Base-by-base conservation (phyloP, 2,888 invertebrate genomes). In the Dermolepida albohirtum region DNA sequence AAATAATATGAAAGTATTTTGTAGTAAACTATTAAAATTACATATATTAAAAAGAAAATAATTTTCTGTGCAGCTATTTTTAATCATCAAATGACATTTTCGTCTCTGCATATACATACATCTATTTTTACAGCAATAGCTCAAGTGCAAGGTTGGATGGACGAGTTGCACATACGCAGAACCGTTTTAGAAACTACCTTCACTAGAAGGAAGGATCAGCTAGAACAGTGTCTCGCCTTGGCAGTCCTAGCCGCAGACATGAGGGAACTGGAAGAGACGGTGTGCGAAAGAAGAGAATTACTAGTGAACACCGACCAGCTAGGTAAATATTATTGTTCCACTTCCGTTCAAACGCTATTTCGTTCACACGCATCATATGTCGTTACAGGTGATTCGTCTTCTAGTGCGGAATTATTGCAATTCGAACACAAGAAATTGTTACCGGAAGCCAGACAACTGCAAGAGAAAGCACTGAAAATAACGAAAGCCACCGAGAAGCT, bases 401-500 rank as follows among this genome's bases (percentile, higher is more conserved):
- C 89, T 12, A 89, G 89, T 68, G 88, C 92, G 7, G 89, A 89
- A 78, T 82, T 88, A 55, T 83, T 92, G 40, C 85, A 90, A n/a
- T 87, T 88, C 77, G 89, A 91, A 76, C 88, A 93, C 77, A 86
- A 86, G 67, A 90, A 90, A 78, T 85, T 91, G 75, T 88, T 92
- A 74, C 86, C 87, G 22, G 91, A 92, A 82, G 92, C 92, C 22
- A 86, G 89, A 84, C 87, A 90, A 69, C 84, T 92, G 68, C 90
- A 93, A 79, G 93, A 94, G 79, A 87, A 88, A 74, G 90, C 92
- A 6, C 82, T 94, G 59, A 91, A 90, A 81, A 89, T 93, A 74
- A 90, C 93, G 17, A 89, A 90, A 77, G 90, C 91, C 43, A 93
- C 92, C 12, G 93, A 94, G 81, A 90, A 90, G 77, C 85, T 94